A percentile compares a stretch with the other conserved stretches of the same genome.
Conservation (phyloP, 2,113 vertebrate genomes). For the Neolamprologus falcicula region DNA sequence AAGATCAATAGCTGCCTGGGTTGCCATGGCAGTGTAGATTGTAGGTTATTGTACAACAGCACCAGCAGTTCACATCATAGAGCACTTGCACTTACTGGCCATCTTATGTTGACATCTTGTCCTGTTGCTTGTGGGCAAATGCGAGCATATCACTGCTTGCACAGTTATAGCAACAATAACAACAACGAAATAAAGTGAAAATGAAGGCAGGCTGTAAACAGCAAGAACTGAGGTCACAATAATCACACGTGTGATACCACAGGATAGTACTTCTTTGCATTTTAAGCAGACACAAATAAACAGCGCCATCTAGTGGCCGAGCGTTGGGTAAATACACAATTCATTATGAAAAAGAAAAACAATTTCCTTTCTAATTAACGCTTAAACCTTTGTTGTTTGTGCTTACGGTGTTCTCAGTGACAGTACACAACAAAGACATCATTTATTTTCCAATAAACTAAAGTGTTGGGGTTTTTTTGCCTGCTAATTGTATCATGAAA, state of each 20-base stretch:
- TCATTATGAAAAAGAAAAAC: not conserved
- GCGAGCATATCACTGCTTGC: not conserved
- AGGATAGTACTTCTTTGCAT: not conserved
- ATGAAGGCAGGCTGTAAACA: not conserved
- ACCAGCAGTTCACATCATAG: not conserved
- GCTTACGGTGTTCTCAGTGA: not conserved
- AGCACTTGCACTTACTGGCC: not conserved
- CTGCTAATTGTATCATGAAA: not conserved
- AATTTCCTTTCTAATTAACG: not conserved
- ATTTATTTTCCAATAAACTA: not conserved
- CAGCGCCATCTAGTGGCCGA: conserved; percentile 59
- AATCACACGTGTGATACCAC: not conserved
- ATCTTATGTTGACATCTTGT: not conserved
- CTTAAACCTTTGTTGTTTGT: not conserved
- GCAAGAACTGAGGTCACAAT: not conserved
- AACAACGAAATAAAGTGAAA: not conserved
- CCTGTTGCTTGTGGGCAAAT: not conserved
- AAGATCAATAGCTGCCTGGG: conserved; percentile 12
- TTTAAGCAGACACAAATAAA: not conserved
- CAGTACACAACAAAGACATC: not conserved
- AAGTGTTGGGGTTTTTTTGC: not conserved
- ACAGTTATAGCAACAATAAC: not conserved
- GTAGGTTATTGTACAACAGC: not conserved
- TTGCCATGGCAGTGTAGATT: not conserved
- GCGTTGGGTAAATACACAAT: not conserved